Base-by-base conservation (phyloP, 2,888 invertebrate genomes). In the Cremastinae sp. region DNA sequence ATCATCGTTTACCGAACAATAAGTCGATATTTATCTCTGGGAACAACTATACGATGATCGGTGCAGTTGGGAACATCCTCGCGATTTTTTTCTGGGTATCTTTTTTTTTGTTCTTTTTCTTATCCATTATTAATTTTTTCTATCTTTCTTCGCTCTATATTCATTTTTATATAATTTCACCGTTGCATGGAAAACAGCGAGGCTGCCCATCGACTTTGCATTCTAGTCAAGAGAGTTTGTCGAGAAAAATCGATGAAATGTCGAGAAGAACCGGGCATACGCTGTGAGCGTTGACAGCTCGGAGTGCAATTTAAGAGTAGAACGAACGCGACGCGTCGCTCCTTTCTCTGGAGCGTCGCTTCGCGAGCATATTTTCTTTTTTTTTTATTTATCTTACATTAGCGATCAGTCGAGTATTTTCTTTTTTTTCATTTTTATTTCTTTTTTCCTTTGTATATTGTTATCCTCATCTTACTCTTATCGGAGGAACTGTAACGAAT, bases 281-380 rank as follows among this genome's bases (percentile, higher is more conserved):
- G 71, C 75, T 79, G 70, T 75, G 75, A 78, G 78, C 70, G 75
- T 78, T 41, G 43, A 54, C 66, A 70, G 75, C 68, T 76, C 77
- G 77, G 78, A 66, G 78, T 79, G 78, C 79, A 80, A 81, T 81
- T 75, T 74, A 74, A 47, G 45, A 43, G 53, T 71, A 70, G 51
- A 53, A 59, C 68, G 58, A 69, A 61, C 66, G 54, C 65, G 56
- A 62, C 28, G 47, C 51, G 66, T 71, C 65, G 59, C 56, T 74
- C 61, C 62, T 51, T 62, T 56, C 70, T 41, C 56, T 66, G 64
- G 64, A 2, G 28, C 41, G 51, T 59, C 59, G 54, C 41, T 61
- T 9, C 28, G 51, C 28, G 20, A 38, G 51, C 28, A 5, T 28
- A 28, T 14, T 56, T 8, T 59, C 28, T 51, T 47, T 2, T 18